Evolutionary conservation across 2,888 invertebrate genomes (phyloP).

Genomic region (Parelbella ahira): DNA sequence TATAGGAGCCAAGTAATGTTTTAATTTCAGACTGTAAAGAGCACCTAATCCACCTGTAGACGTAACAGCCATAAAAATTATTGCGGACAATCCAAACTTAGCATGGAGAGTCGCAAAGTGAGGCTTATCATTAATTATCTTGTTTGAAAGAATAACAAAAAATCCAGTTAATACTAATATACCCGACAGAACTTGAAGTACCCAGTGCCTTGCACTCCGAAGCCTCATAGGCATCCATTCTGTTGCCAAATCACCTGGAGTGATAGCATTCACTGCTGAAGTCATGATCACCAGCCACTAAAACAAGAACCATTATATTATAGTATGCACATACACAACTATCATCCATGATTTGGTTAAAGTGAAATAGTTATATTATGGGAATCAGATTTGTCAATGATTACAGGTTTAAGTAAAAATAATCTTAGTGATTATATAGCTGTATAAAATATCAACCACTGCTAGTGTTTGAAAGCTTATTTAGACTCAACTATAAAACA

Average conservation of each 20-base stretch:
- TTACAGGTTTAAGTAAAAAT: too few species aligned
- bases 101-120: slow-evolving; percentile 66
- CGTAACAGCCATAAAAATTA: slow-evolving; percentile 61
- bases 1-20: slow-evolving; percentile 66
- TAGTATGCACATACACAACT: too few species aligned
- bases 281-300: slow-evolving; percentile 76
- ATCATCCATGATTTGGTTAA: too few species aligned
- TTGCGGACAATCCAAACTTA: slow-evolving; percentile 66
- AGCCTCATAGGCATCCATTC: slow-evolving; percentile 75
- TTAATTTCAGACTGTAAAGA: slow-evolving; percentile 66
- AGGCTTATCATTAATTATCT: slow-evolving; percentile 50
- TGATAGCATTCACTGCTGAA: slow-evolving; percentile 68
- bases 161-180: slow-evolving; percentile 56
- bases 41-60: slow-evolving; percentile 69
- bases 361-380: background rate
- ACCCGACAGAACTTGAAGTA: slow-evolving; percentile 58
- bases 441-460: too few species aligned
- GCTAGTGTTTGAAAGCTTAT: too few species aligned
- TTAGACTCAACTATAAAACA: too few species aligned
- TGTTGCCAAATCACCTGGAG: slow-evolving; percentile 73
- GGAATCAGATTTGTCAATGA: too few species aligned
- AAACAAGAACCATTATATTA: slow-evolving; percentile 30
- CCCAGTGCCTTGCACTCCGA: slow-evolving; percentile 73
- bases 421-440: too few species aligned
- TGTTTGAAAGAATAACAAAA: slow-evolving; percentile 63